Evolutionary conservation across 2,797 vertebrate genomes (phyloP).

Genomic region (Apogon talboti): DNA sequence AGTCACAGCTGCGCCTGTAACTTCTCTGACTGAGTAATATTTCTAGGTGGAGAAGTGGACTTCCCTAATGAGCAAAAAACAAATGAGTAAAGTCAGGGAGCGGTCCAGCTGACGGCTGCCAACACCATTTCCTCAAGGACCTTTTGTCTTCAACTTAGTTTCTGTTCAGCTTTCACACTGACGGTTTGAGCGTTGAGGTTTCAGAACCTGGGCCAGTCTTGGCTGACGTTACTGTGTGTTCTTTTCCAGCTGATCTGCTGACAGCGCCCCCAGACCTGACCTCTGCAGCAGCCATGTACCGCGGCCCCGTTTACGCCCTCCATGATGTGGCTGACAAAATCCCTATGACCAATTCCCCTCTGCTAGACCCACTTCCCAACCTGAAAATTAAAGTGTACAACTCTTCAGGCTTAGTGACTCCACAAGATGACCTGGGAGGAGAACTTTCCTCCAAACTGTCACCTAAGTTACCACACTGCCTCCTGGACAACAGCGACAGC

Average conservation of each 20-base stretch:
- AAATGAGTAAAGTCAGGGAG: conserved; percentile 49
- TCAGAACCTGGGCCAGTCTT: too few species aligned
- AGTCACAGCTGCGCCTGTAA: conserved; percentile 69
- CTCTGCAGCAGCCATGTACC: conserved; percentile 95
- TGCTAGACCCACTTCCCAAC: conserved; percentile 95
- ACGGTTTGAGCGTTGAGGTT: too few species aligned
- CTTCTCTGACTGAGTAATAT: conserved; percentile 65
- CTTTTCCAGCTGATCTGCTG: conserved; percentile 88
- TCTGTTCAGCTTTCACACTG: too few species aligned
- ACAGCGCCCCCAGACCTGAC: conserved; percentile 95
- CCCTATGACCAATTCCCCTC: conserved; percentile 98
- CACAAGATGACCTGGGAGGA: conserved; percentile 94
- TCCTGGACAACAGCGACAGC: conserved; percentile 89
- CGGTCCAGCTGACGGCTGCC: conserved; percentile 52
- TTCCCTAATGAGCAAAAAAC: conserved; percentile 67
- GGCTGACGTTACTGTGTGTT: conserved; percentile 5
- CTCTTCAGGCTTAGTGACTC: conserved; percentile 91
- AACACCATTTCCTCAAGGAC: too few species aligned
- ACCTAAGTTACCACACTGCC: conserved; percentile 92
- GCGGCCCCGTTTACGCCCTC: conserved; percentile 94
- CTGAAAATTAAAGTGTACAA: conserved; percentile 98
- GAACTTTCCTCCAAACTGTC: conserved; percentile 93
- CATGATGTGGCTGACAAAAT: conserved; percentile 98
- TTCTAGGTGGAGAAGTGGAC: conserved; percentile 64
- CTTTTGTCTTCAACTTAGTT: too few species aligned